These are phyloP conservation scores for Fabriciana adippe DNA, from an alignment of 2,888 invertebrate genomes.

Conservation along the genomic window DNA sequence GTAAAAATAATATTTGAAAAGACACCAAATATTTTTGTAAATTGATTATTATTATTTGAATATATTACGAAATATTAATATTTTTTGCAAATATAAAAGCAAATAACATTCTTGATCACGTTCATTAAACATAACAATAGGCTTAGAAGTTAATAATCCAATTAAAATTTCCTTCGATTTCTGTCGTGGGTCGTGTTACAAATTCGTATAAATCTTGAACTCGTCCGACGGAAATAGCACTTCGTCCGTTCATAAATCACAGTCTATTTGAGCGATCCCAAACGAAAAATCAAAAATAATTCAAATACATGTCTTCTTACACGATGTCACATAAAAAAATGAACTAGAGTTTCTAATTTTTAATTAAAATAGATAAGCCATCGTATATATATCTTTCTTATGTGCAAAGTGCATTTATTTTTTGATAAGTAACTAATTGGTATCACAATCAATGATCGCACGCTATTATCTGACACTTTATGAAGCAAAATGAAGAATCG, in stretches of 20 bases:
- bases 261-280: constrained; percentile 79
- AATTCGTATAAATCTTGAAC: constrained; percentile 79
- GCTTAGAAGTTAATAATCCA: constrained; percentile 74
- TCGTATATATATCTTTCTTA: no score
- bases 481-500: not conserved
- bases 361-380: not conserved
- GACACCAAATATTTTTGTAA: no score
- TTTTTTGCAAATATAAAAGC: not conserved
- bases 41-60: not conserved
- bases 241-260: constrained; percentile 76
- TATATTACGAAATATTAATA: not conserved
- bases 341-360: not conserved
- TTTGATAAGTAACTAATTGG: not conserved
- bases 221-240: constrained; percentile 80
- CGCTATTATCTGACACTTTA: not conserved
- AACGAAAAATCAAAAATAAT: constrained; percentile 78
- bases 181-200: constrained; percentile 74
- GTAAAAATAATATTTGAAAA: no score
- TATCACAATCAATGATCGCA: not conserved
- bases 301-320: constrained; percentile 64
- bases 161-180: constrained; percentile 77
- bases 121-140: constrained; percentile 55
- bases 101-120: constrained; percentile 7
- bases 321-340: constrained; percentile 35
- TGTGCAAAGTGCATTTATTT: not conserved